A percentile compares a stretch with the other conserved stretches of the same genome.
Conservation (phyloP, 2,797 vertebrate genomes). For the Chlorospingus semifuscus region DNA sequence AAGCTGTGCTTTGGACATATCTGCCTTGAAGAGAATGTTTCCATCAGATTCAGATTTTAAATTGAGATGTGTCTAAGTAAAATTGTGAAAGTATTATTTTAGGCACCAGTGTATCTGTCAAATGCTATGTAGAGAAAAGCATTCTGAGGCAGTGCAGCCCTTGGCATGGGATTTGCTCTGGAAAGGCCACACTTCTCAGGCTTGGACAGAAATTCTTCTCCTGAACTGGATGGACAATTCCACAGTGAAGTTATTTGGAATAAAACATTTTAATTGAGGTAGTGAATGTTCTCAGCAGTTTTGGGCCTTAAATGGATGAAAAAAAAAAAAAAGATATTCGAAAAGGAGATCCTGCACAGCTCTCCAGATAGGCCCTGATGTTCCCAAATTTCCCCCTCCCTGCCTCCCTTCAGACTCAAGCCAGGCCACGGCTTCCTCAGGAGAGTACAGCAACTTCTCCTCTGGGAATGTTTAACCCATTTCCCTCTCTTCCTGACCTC, state of each 20-base stretch:
- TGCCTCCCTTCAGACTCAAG: not conserved
- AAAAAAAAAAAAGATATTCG: not conserved
- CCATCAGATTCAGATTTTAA: not conserved
- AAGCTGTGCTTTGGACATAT: not conserved
- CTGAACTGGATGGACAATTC: not conserved
- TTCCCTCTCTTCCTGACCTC: not conserved
- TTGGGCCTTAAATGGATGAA: not conserved
- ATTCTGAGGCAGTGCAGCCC: not conserved
- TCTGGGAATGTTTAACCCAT: not conserved
- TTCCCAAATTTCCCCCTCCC: not conserved
- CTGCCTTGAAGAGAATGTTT: not conserved
- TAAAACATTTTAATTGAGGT: not conserved
- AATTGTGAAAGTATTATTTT: not conserved
- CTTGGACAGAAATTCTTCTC: not conserved
- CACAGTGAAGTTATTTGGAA: not conserved
- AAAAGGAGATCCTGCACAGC: not conserved
- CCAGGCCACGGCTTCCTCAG: not conserved
- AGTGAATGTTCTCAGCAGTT: not conserved
- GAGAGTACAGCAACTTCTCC: not conserved
- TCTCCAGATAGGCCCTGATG: not conserved
- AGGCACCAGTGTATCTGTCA: not conserved
- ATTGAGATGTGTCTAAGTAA: not conserved
- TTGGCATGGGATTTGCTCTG: not conserved
- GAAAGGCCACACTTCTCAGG: not conserved
- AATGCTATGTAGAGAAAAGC: not conserved